Evolutionary conservation across 2,113 vertebrate genomes (phyloP).

Genomic region (Perognathus longimembris): DNA sequence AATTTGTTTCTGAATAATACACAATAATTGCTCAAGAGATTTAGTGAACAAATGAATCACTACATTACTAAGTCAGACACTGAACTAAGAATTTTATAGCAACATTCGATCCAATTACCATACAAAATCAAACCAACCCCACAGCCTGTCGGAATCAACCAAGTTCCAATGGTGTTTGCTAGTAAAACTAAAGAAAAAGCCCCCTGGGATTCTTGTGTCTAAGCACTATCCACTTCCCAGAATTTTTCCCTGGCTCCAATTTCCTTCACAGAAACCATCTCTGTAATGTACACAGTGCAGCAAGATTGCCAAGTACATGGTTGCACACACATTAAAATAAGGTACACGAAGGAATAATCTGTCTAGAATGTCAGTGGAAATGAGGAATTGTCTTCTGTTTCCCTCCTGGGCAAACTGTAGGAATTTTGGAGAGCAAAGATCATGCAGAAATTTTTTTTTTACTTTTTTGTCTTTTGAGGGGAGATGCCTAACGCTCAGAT

Average conservation of each 20-base stretch:
- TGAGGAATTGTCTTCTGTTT: slow-evolving; percentile 14
- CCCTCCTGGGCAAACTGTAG: background rate
- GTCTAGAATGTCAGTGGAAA: slow-evolving; percentile 32
- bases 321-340: slow-evolving; percentile 54
- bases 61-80: background rate
- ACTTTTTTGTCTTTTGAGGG: background rate
- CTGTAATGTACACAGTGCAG: slow-evolving; percentile 38
- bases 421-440: slow-evolving; percentile 31
- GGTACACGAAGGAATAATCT: background rate
- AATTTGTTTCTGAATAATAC: slow-evolving; percentile 51
- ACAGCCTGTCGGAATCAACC: slow-evolving; percentile 4
- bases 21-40: slow-evolving; percentile 5
- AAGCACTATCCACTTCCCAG: slow-evolving; percentile 37
- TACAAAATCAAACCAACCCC: slow-evolving; percentile 33
- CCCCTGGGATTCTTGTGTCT: slow-evolving; percentile 35
- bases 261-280: slow-evolving; percentile 53
- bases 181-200: slow-evolving; percentile 25
- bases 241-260: slow-evolving; percentile 28
- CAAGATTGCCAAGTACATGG: slow-evolving; percentile 43
- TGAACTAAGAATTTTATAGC: slow-evolving; percentile 55
- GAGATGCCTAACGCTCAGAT: background rate
- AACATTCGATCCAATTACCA: slow-evolving; percentile 42
- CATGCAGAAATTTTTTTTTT: slow-evolving; percentile 50
- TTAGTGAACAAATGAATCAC: slow-evolving; percentile 53
- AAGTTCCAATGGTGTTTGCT: slow-evolving; percentile 40